Evolutionary conservation across 2,113 vertebrate species (phyloP).

Genomic region (Alaudala cheleensis): DNA sequence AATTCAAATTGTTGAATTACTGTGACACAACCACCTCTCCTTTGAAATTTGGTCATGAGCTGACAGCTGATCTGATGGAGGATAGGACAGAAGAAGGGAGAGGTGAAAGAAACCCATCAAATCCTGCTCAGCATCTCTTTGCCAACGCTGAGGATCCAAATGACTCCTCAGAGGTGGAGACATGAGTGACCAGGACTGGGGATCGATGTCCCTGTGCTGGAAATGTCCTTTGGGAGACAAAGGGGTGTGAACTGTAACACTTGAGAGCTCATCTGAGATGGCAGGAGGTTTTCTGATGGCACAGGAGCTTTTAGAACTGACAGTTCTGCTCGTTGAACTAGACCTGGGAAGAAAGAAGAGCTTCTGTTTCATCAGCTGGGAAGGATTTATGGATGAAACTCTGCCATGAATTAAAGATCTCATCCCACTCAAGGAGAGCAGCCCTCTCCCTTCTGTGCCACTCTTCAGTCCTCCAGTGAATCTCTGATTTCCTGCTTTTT

Average conservation of each 20-base stretch:
- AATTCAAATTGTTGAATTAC: background rate
- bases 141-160: background rate
- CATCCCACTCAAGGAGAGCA: background rate
- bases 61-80: background rate
- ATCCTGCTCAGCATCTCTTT: background rate
- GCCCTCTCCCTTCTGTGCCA: background rate
- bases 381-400: background rate
- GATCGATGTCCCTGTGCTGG: background rate
- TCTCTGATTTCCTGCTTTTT: background rate
- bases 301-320: background rate
- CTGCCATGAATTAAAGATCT: background rate
- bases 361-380: background rate
- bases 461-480: background rate
- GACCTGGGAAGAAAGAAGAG: slow-evolving; percentile 3
- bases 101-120: background rate
- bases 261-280: background rate
- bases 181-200: background rate
- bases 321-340: slow-evolving; percentile 8
- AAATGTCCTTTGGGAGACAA: background rate
- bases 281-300: background rate
- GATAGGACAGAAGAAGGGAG: background rate
- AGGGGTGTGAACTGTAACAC: background rate
- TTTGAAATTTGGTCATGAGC: background rate
- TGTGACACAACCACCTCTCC: background rate
- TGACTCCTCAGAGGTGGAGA: background rate